Conservation (phyloP, 2,113 vertebrate genomes). For the Nettapus auritus region DNA sequence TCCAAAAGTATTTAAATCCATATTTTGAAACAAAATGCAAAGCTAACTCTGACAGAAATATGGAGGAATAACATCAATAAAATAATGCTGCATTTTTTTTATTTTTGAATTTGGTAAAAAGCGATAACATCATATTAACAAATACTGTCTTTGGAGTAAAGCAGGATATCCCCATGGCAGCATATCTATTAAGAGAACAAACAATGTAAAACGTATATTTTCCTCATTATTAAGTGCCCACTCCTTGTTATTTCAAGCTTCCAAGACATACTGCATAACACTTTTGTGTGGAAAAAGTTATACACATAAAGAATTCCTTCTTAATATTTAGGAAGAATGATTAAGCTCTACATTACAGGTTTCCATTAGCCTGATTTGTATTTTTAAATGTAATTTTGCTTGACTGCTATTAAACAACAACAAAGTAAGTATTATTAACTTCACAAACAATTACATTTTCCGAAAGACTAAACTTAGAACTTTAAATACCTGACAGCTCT, state of each 20-base stretch:
- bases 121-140: background rate
- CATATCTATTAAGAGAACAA: background rate
- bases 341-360: background rate
- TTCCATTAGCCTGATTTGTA: background rate
- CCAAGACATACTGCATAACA: background rate
- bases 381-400: background rate
- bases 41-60: background rate
- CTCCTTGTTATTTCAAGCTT: background rate
- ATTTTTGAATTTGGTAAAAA: background rate
- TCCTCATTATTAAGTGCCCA: background rate
- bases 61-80: background rate
- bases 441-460: background rate
- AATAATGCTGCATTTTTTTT: background rate
- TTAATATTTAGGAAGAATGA: background rate
- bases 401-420: background rate
- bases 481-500: background rate
- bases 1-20: background rate
- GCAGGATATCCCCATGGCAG: background rate
- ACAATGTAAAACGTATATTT: background rate
- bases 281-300: background rate
- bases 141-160: background rate
- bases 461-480: background rate
- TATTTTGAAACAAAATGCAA: background rate
- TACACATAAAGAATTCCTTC: background rate
- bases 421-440: background rate